phyloP scores from a whole-genome alignment of 2,113 vertebrate species.

The Passer domesticus region DNA sequence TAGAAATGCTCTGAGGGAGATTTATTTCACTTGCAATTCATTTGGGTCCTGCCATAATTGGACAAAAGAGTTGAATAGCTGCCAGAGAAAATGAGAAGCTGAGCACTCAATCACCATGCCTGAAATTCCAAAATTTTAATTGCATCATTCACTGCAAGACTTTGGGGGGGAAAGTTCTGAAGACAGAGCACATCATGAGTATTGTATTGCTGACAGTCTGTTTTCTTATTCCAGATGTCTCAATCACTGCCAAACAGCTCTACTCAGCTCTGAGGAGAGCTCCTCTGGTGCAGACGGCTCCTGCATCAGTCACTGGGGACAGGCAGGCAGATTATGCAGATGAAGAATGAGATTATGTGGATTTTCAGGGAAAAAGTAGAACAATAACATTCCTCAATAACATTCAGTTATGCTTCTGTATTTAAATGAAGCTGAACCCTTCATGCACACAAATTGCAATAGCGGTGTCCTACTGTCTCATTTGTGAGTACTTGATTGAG shows the following conservation, averaged over 20 bases:
- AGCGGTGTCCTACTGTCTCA: background rate
- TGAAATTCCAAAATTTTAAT: slow-evolving; percentile 59
- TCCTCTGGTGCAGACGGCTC: background rate
- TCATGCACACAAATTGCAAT: background rate
- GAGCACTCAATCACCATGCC: slow-evolving; percentile 33
- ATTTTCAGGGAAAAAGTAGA: background rate
- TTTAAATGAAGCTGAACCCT: slow-evolving; percentile 15
- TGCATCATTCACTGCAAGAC: background rate
- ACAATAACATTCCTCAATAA: background rate
- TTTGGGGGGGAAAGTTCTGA: background rate
- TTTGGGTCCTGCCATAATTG: slow-evolving; percentile 23
- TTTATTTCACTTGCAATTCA: slow-evolving; percentile 24
- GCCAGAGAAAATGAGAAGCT: slow-evolving; percentile 49
- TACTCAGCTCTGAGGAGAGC: background rate
- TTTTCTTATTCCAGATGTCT: slow-evolving; percentile 22
- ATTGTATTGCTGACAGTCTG: slow-evolving; percentile 23
- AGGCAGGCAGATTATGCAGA: slow-evolving; percentile 7
- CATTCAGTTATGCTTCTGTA: background rate
- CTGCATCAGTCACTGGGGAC: background rate
- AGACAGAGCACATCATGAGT: background rate
- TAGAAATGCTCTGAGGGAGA: background rate
- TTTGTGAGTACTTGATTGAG: background rate
- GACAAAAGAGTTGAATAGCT: slow-evolving; percentile 40
- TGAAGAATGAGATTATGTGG: background rate
- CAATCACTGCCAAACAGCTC: slow-evolving; percentile 7